phyloP scores from a whole-genome alignment of 2,888 invertebrate genomes.

The Zygaena filipendulae region DNA sequence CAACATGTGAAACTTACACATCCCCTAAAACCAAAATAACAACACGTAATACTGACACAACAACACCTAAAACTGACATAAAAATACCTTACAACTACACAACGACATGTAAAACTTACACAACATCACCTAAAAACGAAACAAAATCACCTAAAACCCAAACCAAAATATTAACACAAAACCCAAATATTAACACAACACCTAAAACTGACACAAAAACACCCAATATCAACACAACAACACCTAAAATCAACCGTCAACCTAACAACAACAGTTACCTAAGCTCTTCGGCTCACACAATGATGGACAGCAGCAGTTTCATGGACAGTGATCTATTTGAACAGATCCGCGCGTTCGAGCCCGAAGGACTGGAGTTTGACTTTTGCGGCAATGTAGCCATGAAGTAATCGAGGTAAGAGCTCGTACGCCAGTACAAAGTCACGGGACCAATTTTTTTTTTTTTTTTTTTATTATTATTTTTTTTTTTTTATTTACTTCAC shows the following conservation, averaged over 20 bases:
- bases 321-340: conserved; percentile 59
- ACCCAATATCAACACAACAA: conserved; percentile 5
- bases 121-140: too few species aligned
- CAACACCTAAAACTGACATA: too few species aligned
- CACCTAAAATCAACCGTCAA: conserved; percentile 6
- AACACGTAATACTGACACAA: too few species aligned
- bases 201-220: conserved; percentile 1
- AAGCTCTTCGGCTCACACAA: conserved; percentile 45
- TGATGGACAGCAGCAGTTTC: conserved; percentile 37
- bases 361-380: conserved; percentile 46
- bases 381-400: conserved; percentile 42
- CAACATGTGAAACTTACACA: too few species aligned
- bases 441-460: background rate
- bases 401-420: conserved; percentile 44
- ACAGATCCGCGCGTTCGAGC: conserved; percentile 50
- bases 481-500: background rate
- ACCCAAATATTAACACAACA: conserved; percentile 7
- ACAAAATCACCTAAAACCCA: too few species aligned
- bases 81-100: too few species aligned
- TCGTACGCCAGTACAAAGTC: too few species aligned
- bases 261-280: conserved; percentile 35
- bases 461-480: background rate
- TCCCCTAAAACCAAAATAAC: too few species aligned
- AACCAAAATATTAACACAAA: conserved; percentile 4
- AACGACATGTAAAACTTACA: too few species aligned